Evolutionary conservation across 2,113 vertebrate species (phyloP).

Genomic region (Scatophagus argus): DNA sequence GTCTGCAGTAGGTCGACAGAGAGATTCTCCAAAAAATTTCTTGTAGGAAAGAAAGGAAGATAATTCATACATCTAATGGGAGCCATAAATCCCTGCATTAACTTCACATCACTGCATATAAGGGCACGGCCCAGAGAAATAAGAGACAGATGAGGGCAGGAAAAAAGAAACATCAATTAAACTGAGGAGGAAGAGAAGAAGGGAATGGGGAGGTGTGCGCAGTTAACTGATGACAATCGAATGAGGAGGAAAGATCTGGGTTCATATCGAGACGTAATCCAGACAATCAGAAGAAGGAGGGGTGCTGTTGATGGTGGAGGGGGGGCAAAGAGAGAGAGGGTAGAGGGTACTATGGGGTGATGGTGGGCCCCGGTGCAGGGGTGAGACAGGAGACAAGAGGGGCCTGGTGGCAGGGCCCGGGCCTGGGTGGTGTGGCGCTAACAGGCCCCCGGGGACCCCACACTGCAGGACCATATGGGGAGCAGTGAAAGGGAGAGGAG

Average conservation of each 20-base stretch:
- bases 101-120: conserved; percentile 87
- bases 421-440: conserved; percentile 92
- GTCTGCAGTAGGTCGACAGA: conserved; percentile 77
- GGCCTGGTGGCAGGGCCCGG: conserved; percentile 84
- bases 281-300: conserved; percentile 68
- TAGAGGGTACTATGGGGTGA: conserved; percentile 83
- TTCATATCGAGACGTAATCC: conserved; percentile 55
- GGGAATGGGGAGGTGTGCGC: conserved; percentile 7
- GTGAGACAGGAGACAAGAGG: conserved; percentile 81
- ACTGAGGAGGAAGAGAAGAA: conserved; percentile 70
- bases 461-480: conserved; percentile 97
- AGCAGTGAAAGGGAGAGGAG: conserved; percentile 90
- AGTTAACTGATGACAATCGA: conserved; percentile 53
- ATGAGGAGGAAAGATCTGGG: conserved; percentile 47
- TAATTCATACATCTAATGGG: conserved; percentile 94
- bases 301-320: too few relatives aligned
- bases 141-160: conserved; percentile 90
- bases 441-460: conserved; percentile 93
- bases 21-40: conserved; percentile 89
- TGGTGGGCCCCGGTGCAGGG: conserved; percentile 84
- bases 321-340: conserved; percentile 49
- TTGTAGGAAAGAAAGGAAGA: conserved; percentile 88
- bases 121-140: conserved; percentile 88
- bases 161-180: conserved; percentile 89
- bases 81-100: conserved; percentile 94